Evolutionary conservation across 2,888 invertebrate species (phyloP).

Genomic region (Orthonychiurus folsomi): DNA sequence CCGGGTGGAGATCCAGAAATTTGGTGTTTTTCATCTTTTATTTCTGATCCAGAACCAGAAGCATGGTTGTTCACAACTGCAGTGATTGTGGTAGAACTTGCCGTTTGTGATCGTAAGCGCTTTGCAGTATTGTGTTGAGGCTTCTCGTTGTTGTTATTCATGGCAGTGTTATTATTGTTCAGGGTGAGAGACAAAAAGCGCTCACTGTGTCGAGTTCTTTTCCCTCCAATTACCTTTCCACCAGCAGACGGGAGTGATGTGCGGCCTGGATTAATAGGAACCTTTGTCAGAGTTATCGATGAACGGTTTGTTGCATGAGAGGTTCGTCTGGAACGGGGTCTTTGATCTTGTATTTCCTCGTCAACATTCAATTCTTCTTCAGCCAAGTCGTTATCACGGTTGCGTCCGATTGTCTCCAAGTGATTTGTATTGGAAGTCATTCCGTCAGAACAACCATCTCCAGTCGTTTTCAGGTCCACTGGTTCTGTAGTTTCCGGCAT

Average conservation of each 20-base stretch:
- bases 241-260: not conserved
- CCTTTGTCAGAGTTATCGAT: not conserved
- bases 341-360: not conserved
- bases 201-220: slow-evolving; percentile 7
- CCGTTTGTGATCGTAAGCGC: slow-evolving; percentile 34
- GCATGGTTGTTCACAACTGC: slow-evolving; percentile 13
- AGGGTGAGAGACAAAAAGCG: slow-evolving; percentile 8
- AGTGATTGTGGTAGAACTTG: slow-evolving; percentile 19
- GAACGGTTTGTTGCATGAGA: not conserved
- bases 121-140: slow-evolving; percentile 28
- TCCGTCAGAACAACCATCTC: slow-evolving; percentile 12
- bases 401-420: not conserved
- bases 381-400: not conserved
- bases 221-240: not conserved
- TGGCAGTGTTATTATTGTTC: slow-evolving; percentile 24
- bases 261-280: not conserved
- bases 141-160: slow-evolving; percentile 29
- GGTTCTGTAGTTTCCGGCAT: slow-evolving; percentile 22
- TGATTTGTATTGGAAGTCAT: slow-evolving; percentile 9
- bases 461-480: slow-evolving; percentile 14
- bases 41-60: slow-evolving; percentile 6
- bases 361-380: slow-evolving; percentile 6
- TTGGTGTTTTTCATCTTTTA: slow-evolving; percentile 12
- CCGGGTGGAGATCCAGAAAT: slow-evolving; percentile 11
- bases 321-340: not conserved